Evolutionary conservation across 2,113 vertebrate species (phyloP), one percentile per base, ranked within the genome.

Genomic region (Sphaerodactylus townsendi): DNA sequence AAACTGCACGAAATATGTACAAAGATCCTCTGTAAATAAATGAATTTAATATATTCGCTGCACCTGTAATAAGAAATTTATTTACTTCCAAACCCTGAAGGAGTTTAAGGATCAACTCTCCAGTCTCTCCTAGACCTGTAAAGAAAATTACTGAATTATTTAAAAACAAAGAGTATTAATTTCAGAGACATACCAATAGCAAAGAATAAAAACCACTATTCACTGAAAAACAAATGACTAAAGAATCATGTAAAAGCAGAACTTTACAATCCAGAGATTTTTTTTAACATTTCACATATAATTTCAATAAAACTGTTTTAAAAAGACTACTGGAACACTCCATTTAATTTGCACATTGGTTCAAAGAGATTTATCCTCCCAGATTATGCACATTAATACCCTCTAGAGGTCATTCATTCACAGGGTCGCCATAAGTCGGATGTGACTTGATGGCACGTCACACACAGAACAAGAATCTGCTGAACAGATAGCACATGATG

Each of bases 41-140:
- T 3, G 19, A 46, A 3, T 83, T 75, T 90, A 66, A 59, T 46
- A 77, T 37, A 66, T n/a, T 71, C 33, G 86, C 41, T 50, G 81
- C 17, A 87, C 86, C 95, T 96, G 94, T 14, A 95, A 95, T 77
- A 48, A 11, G 87, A 93, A 93, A 77, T 4, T 2, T 37, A 35
- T 8, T 69, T 90, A 86, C 73, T 73, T 69, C 1, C n/a, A 77
- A 66, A 13, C 0, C 4, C 0, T 82, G 79, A 68, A 77, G 82
- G 70, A 74, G 10, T 37, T 13, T 46, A 37, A 8, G 21, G 62
- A 72, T 64, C 23, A 41, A 0, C 3, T 85, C 80, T 68, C 77
- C n/a, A 25, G 0, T 3, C 11, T 90, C 89, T 85, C 33, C 90
- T 56, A 83, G 77, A 33, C 69, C 94, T 94, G 88, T 0, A 75